phyloP scores from a whole-genome alignment of 2,888 invertebrate genomes.

The Fragum fragum region DNA sequence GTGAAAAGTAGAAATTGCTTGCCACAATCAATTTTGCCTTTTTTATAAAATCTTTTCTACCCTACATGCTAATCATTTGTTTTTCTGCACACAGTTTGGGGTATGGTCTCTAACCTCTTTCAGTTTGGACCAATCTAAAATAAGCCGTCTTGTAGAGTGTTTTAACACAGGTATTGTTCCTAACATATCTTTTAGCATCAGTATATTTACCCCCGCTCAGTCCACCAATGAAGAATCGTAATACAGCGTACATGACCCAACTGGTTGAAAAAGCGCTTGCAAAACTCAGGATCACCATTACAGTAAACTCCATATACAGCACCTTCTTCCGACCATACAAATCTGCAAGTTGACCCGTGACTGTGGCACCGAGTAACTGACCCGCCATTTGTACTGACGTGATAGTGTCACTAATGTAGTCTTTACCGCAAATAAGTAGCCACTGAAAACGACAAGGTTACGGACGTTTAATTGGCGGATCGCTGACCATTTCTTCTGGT shows the following conservation, averaged over 20 bases:
- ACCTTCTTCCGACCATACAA: background rate
- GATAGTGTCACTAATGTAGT: background rate
- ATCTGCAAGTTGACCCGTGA: background rate
- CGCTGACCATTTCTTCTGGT: too few relatives aligned
- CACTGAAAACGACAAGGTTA: background rate
- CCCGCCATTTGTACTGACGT: background rate
- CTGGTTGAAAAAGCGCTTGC: background rate
- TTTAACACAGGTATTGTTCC: too few relatives aligned
- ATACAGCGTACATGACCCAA: background rate
- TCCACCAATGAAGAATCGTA: background rate
- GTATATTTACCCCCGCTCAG: background rate
- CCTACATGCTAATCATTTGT: too few relatives aligned
- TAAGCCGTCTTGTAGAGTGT: too few relatives aligned
- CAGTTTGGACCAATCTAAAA: too few relatives aligned
- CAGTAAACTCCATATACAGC: background rate
- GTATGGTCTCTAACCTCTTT: too few relatives aligned
- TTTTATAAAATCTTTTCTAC: too few relatives aligned
- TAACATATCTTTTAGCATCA: too few relatives aligned
- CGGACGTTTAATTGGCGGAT: too few relatives aligned
- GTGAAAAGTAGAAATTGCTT: too few relatives aligned
- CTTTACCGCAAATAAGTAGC: background rate
- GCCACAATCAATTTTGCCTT: too few relatives aligned
- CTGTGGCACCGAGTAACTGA: background rate
- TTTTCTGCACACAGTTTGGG: too few relatives aligned
- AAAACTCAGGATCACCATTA: background rate